These are phyloP conservation scores for Pediacus dermestoides DNA, from an alignment of 2,888 invertebrate species.

Conservation along the genomic window DNA sequence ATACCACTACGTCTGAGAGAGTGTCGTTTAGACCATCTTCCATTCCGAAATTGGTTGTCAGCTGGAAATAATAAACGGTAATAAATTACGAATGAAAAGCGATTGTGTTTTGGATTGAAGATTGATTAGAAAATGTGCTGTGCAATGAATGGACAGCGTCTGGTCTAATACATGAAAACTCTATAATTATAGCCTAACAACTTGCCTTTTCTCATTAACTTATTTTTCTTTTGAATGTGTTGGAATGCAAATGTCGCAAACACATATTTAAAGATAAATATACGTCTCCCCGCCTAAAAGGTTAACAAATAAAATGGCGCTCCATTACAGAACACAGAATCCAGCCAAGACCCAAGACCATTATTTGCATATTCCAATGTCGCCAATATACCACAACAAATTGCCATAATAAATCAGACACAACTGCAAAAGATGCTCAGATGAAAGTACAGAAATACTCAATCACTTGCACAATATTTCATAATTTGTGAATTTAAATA, in stretches of 20 bases:
- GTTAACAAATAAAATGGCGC: slow-evolving; percentile 51
- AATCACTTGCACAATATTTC: too few species aligned
- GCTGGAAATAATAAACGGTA: slow-evolving; percentile 1
- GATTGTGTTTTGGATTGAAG: too few species aligned
- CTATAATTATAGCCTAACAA: too few species aligned
- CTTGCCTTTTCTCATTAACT: too few species aligned
- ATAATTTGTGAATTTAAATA: too few species aligned
- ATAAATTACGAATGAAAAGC: slow-evolving; percentile 10
- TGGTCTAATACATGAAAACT: too few species aligned
- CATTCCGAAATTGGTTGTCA: slow-evolving; percentile 37
- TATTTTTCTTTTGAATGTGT: slow-evolving; percentile 8
- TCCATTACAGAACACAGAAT: slow-evolving; percentile 23
- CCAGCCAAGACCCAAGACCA: slow-evolving; percentile 17
- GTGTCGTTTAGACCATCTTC: slow-evolving; percentile 47
- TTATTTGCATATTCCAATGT: slow-evolving; percentile 21
- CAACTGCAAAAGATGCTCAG: too few species aligned
- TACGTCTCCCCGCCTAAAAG: slow-evolving; percentile 47
- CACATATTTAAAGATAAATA: slow-evolving; percentile 36
- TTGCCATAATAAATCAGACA: too few species aligned
- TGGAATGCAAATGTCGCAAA: slow-evolving; percentile 11
- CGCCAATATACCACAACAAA: too few species aligned
- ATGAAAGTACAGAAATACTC: too few species aligned
- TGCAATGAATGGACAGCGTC: too few species aligned
- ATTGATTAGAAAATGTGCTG: too few species aligned
- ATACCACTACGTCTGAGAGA: slow-evolving; percentile 30